Percentiles rank a stretch among this genome's conserved stretches.
These are phyloP conservation scores for Galeopsomyia nigrocyanea DNA, from an alignment of 2,888 invertebrate genomes.

Conservation along the genomic window DNA sequence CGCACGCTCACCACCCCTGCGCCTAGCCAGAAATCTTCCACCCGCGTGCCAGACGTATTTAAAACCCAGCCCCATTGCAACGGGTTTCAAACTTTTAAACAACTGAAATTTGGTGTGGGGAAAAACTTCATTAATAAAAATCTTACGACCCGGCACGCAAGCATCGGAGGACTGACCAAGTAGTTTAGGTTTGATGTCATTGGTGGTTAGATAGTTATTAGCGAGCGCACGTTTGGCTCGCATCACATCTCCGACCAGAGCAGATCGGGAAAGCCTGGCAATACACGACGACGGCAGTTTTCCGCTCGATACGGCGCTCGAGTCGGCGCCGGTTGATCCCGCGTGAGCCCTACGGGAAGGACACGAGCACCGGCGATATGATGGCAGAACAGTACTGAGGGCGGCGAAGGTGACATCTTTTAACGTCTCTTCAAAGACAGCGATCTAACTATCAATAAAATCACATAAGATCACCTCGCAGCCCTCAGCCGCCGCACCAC, in stretches of 20 bases:
- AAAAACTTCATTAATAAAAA: slow-evolving; percentile 5
- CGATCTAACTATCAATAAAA: background rate
- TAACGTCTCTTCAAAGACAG: background rate
- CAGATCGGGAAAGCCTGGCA: background rate
- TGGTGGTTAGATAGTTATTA: background rate
- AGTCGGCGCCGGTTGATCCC: background rate
- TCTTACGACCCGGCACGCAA: background rate
- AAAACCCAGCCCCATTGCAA: too few relatives aligned
- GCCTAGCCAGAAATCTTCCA: too few relatives aligned
- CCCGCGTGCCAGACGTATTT: too few relatives aligned
- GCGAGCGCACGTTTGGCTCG: slow-evolving; percentile 7
- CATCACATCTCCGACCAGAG: background rate
- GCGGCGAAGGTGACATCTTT: background rate
- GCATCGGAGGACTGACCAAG: background rate
- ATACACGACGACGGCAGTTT: background rate
- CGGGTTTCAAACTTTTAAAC: too few relatives aligned
- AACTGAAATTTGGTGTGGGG: slow-evolving; percentile 8
- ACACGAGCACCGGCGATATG: too few relatives aligned
- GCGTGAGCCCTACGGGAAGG: too few relatives aligned
- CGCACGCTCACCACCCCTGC: too few relatives aligned
- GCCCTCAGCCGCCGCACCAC: background rate
- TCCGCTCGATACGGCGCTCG: background rate
- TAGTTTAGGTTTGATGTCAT: background rate
- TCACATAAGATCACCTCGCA: background rate
- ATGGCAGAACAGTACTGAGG: too few relatives aligned